Evolutionary conservation across 2,797 vertebrate genomes (phyloP).

Genomic region (Centropyge bicolor): DNA sequence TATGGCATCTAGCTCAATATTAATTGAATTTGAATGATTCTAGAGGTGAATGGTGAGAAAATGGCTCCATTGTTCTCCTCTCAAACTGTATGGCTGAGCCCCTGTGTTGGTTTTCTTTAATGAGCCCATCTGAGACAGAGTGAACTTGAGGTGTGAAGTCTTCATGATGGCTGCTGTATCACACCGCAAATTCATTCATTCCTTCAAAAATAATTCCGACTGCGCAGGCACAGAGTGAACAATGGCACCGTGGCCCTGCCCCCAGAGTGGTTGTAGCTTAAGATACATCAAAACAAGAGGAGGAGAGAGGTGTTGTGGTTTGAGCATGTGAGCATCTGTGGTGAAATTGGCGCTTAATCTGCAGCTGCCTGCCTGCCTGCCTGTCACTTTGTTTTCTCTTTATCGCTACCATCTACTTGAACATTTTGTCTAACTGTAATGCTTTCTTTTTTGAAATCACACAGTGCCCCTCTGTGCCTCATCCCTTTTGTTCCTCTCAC

Average conservation of each 20-base stretch:
- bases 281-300: slow-evolving; percentile 55
- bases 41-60: neutral
- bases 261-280: slow-evolving; percentile 50
- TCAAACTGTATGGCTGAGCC: neutral
- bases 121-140: neutral
- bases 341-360: slow-evolving; percentile 63
- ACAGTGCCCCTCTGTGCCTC: neutral
- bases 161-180: neutral
- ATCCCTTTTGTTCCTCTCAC: slow-evolving; percentile 15
- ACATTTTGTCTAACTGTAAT: slow-evolving; percentile 25
- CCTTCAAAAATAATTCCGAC: slow-evolving; percentile 28
- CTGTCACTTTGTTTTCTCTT: slow-evolving; percentile 52
- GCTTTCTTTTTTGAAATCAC: slow-evolving; percentile 9
- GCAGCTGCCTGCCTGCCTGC: slow-evolving; percentile 67
- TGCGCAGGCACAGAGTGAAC: slow-evolving; percentile 23
- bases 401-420: slow-evolving; percentile 61
- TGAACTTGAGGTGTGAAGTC: slow-evolving; percentile 7
- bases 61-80: neutral
- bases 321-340: slow-evolving; percentile 71
- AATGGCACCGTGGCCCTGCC: slow-evolving; percentile 26
- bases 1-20: neutral
- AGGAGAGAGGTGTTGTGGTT: slow-evolving; percentile 71
- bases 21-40: neutral
- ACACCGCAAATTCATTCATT: slow-evolving; percentile 30
- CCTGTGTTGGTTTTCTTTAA: slow-evolving; percentile 13